Evolutionary conservation across 1,140 invertebrate genomes (phyloP).

Genomic region (Rhopalosiphum padi): DNA sequence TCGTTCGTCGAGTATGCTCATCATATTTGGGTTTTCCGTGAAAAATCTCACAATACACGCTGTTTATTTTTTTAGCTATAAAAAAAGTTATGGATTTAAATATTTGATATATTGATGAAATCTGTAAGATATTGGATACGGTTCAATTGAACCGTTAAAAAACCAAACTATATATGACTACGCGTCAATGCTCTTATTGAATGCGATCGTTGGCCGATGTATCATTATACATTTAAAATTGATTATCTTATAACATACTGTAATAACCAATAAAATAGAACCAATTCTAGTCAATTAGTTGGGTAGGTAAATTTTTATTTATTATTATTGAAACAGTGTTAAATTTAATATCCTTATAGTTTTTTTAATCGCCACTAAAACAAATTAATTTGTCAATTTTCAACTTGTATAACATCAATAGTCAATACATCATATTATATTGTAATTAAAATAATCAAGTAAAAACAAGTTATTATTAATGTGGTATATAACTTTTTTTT

Average conservation of each 20-base stretch:
- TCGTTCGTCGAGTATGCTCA: too few relatives aligned
- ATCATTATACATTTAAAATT: constrained; percentile 4
- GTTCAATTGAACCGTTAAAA: constrained; percentile 35
- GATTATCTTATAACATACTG: neutral
- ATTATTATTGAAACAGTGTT: neutral
- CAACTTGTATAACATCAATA: neutral
- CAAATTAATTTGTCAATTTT: neutral
- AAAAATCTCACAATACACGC: neutral
- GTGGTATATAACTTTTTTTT: neutral
- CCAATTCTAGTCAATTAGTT: neutral
- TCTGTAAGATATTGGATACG: neutral
- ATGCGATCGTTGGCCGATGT: neutral
- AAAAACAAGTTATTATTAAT: neutral
- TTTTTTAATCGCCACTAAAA: neutral
- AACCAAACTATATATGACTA: neutral
- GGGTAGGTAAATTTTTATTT: too few relatives aligned
- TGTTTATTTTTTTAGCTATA: constrained; percentile 16
- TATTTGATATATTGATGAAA: constrained; percentile 13
- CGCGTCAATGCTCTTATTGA: constrained; percentile 1
- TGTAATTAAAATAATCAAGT: neutral
- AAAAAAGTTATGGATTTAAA: neutral
- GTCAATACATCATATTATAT: neutral
- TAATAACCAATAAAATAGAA: neutral
- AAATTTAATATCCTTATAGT: too few relatives aligned
- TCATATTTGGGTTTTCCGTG: neutral